A percentile compares a stretch with the other conserved stretches of the same genome.
These are phyloP conservation scores for Pocillopora verrucosa DNA, from an alignment of 64 coral and sea anemone species.

Conservation along the genomic window DNA sequence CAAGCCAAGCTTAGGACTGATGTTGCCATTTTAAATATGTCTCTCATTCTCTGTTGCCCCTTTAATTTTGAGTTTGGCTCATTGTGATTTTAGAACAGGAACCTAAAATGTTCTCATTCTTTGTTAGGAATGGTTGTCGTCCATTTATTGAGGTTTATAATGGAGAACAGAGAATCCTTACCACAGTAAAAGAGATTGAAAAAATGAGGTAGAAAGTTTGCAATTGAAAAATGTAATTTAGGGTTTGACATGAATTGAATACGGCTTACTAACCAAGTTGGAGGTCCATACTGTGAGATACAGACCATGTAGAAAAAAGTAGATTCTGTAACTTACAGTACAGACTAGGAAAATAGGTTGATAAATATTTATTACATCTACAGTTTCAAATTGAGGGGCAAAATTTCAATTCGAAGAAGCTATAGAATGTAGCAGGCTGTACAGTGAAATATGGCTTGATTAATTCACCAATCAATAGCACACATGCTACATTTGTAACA, in stretches of 20 bases:
- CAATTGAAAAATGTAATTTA: background rate
- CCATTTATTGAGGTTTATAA: constrained; percentile 97
- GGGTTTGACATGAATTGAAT: background rate
- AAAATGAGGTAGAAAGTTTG: constrained; percentile 77
- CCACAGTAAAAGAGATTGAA: constrained; percentile 95
- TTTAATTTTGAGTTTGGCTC: background rate
- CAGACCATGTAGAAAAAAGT: too few species aligned
- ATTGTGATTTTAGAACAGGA: background rate
- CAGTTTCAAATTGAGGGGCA: too few species aligned
- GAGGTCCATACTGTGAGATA: too few species aligned
- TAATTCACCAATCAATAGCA: too few species aligned
- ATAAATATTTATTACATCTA: too few species aligned
- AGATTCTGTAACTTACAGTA: too few species aligned
- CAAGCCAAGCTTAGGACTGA: background rate
- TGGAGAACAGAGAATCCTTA: constrained; percentile 82
- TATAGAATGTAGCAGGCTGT: too few species aligned
- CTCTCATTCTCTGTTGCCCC: too few species aligned
- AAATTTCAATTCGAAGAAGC: too few species aligned
- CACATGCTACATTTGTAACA: too few species aligned
- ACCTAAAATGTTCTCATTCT: background rate
- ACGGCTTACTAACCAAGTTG: background rate
- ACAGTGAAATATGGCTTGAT: too few species aligned
- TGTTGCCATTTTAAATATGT: background rate
- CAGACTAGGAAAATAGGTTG: too few species aligned
- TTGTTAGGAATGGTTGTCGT: constrained; percentile 84